Conservation (phyloP, 2,888 invertebrate species). For the Saturnia pavonia region DNA sequence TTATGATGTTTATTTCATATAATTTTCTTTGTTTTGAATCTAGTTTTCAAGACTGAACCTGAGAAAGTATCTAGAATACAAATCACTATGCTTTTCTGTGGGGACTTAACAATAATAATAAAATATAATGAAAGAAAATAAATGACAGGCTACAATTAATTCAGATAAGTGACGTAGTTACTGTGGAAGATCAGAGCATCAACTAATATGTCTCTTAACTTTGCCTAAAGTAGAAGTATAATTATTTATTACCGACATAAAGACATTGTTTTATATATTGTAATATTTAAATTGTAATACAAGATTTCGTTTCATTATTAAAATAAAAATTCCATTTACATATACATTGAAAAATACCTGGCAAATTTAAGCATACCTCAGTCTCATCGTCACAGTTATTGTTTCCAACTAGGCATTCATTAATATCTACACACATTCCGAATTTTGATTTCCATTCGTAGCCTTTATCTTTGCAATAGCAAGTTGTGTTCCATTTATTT, state of each 20-base stretch:
- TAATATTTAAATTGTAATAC: conserved; percentile 26
- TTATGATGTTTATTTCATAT: too few species aligned
- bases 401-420: conserved; percentile 76
- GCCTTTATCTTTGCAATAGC: conserved; percentile 75
- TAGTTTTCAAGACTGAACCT: too few species aligned
- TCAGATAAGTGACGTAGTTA: neutral
- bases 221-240: neutral
- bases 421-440: conserved; percentile 83
- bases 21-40: too few species aligned
- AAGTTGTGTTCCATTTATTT: conserved; percentile 84
- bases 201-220: neutral
- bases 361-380: conserved; percentile 82
- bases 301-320: conserved; percentile 35
- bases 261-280: neutral
- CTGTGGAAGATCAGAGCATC: neutral
- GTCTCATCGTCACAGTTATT: conserved; percentile 64
- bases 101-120: too few species aligned
- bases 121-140: too few species aligned
- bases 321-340: conserved; percentile 75
- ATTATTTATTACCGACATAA: neutral
- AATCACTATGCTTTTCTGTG: too few species aligned
- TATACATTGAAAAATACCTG: conserved; percentile 72
- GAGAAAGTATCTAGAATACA: too few species aligned
- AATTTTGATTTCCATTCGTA: conserved; percentile 82
- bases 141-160: too few species aligned